Evolutionary conservation across 2,113 vertebrate genomes (phyloP).

Genomic region (Peromyscus polionotus): DNA sequence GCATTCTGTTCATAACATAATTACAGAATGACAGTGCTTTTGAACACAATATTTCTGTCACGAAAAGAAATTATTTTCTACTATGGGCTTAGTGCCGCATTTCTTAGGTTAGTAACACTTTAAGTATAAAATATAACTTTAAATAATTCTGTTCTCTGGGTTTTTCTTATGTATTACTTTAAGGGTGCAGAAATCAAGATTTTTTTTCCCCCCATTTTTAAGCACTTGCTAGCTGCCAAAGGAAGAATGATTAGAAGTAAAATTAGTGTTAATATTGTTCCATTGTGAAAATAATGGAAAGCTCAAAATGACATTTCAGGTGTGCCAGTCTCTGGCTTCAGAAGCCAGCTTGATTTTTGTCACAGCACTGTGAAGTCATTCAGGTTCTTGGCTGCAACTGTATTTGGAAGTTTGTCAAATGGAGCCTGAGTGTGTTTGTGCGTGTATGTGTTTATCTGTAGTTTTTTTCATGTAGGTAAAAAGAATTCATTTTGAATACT

Average conservation of each 20-base stretch:
- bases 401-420: background rate
- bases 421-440: background rate
- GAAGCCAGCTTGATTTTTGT: slow-evolving; percentile 73
- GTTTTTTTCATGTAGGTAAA: slow-evolving; percentile 27
- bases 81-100: background rate
- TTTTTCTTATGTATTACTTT: slow-evolving; percentile 12
- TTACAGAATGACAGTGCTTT: slow-evolving; percentile 35
- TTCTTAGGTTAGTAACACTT: slow-evolving; percentile 37
- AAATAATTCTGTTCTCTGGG: slow-evolving; percentile 6
- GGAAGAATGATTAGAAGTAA: slow-evolving; percentile 68
- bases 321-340: slow-evolving; percentile 73
- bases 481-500: slow-evolving; percentile 40
- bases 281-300: slow-evolving; percentile 67
- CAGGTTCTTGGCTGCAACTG: slow-evolving; percentile 66
- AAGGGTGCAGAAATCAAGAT: slow-evolving; percentile 35
- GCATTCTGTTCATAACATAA: slow-evolving; percentile 66
- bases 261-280: slow-evolving; percentile 71
- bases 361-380: slow-evolving; percentile 48
- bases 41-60: slow-evolving; percentile 37
- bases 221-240: slow-evolving; percentile 55
- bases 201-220: background rate
- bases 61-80: slow-evolving; percentile 24
- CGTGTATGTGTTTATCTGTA: slow-evolving; percentile 35
- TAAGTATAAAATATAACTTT: slow-evolving; percentile 32
- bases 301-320: slow-evolving; percentile 75